Base-by-base conservation (phyloP, 2,797 vertebrate species). In the Distichodus sexfasciatus region DNA sequence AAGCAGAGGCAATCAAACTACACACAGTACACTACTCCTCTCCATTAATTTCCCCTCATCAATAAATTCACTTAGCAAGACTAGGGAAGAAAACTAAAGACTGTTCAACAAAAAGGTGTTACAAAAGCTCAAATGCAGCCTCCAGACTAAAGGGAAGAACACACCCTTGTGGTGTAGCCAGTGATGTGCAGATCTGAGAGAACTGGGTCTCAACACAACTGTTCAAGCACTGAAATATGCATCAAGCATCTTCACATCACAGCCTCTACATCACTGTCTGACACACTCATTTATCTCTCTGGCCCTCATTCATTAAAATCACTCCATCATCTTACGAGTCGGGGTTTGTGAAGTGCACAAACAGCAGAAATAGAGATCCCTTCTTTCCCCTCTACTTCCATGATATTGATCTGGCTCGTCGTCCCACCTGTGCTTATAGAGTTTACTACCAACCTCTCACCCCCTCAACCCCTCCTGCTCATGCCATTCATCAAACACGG, bases 401-500 rank as follows among this genome's bases (percentile, higher is more conserved):
- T 5, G 54, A 43, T 76, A 78, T 78, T 67, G 71, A 79, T 75
- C 66, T 72, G 46, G 14, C 53, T 60, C 54, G 33, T 70, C 47
- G 61, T 63, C 33, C 76, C 38, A 74, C 68, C 40, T 78, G 54
- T 74, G 68, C 64, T 68, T 54, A 50, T 55, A 55, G 43, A 31
- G 28, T 36, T 31, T 26, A 51, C 66, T 29, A 44, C 44, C 72
- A 69, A 10, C 14, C 38, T 74, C 35, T 28, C 29, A 35, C 38
- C 15, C 41, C 15, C 11, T 59, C 26, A 65, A 35, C 44, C 38
- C n/a, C 24, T 24, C n/a, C 35, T 44, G 12, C 31, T 28, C 38
- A 61, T 19, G 31, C 50, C 64, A 76, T 69, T 48, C 21, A 68
- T 72, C 70, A 60, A 26, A 76, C 7, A 69, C 23, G 47, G 40